Conservation (phyloP, 2,113 vertebrate genomes). For the Eidolon helvum region DNA sequence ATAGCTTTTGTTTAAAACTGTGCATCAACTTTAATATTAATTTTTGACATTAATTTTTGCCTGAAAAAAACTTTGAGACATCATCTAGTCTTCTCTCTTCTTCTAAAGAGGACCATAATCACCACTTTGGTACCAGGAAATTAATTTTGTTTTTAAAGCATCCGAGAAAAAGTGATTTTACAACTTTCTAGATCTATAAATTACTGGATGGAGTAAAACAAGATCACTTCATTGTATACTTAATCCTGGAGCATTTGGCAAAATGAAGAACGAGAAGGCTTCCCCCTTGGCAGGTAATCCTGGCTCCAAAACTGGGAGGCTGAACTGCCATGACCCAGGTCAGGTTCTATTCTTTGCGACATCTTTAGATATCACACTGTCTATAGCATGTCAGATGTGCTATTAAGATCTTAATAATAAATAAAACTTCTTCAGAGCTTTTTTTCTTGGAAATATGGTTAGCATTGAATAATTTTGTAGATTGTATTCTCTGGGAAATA, state of each 20-base stretch:
- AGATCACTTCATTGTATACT: neutral
- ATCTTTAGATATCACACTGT: neutral
- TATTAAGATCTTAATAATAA: neutral
- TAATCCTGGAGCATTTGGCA: neutral
- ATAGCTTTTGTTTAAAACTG: neutral
- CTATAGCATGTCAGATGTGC: neutral
- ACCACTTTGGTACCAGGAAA: neutral
- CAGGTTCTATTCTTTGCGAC: neutral
- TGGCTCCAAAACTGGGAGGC: neutral
- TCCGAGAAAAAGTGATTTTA: neutral
- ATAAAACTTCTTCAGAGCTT: neutral
- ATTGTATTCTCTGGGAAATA: neutral
- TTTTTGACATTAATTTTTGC: neutral
- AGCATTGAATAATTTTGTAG: neutral
- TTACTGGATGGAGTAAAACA: neutral
- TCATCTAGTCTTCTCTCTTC: neutral
- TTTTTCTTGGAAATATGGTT: neutral
- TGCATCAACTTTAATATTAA: conserved; percentile 2
- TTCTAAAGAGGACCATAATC: neutral
- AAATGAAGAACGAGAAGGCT: neutral
- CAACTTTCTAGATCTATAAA: neutral
- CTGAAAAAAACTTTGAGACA: neutral
- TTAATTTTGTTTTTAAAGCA: conserved; percentile 13
- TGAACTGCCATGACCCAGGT: neutral
- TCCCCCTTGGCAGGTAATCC: too few species aligned